Evolutionary conservation across 1,140 invertebrate genomes (phyloP).

Genomic region (Brachionus sp.): DNA sequence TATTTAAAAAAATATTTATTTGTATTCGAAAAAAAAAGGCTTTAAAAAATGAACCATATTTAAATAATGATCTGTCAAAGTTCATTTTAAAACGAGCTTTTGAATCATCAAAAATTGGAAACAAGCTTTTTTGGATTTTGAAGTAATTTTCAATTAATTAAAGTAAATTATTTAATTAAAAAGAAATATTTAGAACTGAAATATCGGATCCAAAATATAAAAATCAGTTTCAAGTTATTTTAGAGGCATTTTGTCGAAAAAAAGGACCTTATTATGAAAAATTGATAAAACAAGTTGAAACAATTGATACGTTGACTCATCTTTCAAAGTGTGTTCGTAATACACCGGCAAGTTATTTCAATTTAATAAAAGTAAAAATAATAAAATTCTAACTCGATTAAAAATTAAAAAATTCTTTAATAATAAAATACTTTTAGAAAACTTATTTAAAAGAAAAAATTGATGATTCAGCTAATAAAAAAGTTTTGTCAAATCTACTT

Average conservation of each 20-base stretch:
- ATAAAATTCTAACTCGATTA: neutral
- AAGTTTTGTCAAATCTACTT: slow-evolving; percentile 59
- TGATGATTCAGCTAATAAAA: slow-evolving; percentile 62
- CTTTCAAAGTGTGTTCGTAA: slow-evolving; percentile 57
- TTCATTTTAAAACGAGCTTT: slow-evolving; percentile 82
- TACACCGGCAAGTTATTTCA: neutral
- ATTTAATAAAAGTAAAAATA: neutral
- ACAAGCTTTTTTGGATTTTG: slow-evolving; percentile 91
- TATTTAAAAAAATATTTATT: neutral
- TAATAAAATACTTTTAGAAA: neutral
- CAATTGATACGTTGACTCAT: slow-evolving; percentile 78
- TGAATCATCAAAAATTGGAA: slow-evolving; percentile 87
- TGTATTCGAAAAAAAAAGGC: slow-evolving; percentile 63
- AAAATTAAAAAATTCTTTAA: neutral
- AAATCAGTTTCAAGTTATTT: slow-evolving; percentile 79
- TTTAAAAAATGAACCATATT: slow-evolving; percentile 88
- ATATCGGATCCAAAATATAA: slow-evolving; percentile 57
- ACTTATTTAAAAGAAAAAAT: slow-evolving; percentile 57
- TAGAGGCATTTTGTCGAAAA: slow-evolving; percentile 92
- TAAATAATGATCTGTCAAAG: slow-evolving; percentile 81
- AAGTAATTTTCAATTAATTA: slow-evolving; percentile 61
- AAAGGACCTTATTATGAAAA: slow-evolving; percentile 74
- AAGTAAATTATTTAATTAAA: neutral
- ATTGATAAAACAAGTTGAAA: slow-evolving; percentile 78
- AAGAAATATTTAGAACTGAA: slow-evolving; percentile 60